Percentiles rank a stretch among this genome's conserved stretches.
Evolutionary conservation across 2,797 vertebrate genomes (phyloP).

Genomic region (Rachycentron canadum): DNA sequence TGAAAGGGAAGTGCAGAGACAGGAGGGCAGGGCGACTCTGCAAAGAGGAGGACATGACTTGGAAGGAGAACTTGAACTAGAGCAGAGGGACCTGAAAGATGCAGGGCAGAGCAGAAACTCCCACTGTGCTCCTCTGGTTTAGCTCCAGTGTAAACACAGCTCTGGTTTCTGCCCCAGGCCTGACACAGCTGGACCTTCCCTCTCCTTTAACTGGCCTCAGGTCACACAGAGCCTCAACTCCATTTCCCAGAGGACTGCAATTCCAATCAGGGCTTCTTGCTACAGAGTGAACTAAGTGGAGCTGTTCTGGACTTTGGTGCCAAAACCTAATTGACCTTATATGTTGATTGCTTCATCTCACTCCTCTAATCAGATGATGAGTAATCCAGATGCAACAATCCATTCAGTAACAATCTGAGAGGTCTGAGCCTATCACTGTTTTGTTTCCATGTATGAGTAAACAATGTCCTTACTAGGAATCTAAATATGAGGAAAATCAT

Average conservation of each 20-base stretch:
- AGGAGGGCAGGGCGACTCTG: conserved; percentile 37
- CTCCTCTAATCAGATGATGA: conserved; percentile 52
- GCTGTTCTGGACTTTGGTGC: conserved; percentile 27
- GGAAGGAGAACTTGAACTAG: conserved; percentile 57
- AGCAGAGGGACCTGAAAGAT: conserved; percentile 55
- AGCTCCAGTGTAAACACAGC: conserved; percentile 78
- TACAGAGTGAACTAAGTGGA: conserved; percentile 62
- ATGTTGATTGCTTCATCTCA: conserved; percentile 28
- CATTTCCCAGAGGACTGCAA: conserved; percentile 70
- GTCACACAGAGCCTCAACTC: conserved; percentile 68
- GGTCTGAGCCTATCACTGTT: conserved; percentile 40
- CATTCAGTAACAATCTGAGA: conserved; percentile 39
- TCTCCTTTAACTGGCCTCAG: conserved; percentile 64
- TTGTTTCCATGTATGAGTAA: conserved; percentile 1
- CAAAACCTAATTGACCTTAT: conserved; percentile 46
- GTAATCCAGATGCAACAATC: conserved; percentile 65
- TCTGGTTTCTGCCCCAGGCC: conserved; percentile 74
- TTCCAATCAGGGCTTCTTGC: conserved; percentile 80
- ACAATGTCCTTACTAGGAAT: conserved; percentile 5
- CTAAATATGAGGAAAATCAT: background rate
- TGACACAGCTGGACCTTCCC: conserved; percentile 76
- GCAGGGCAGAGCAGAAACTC: conserved; percentile 55
- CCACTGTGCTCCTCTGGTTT: conserved; percentile 67
- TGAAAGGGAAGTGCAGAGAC: background rate
- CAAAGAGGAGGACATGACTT: conserved; percentile 42